phyloP scores from a whole-genome alignment of 2,113 vertebrate genomes.

The Austrofundulus limnaeus region DNA sequence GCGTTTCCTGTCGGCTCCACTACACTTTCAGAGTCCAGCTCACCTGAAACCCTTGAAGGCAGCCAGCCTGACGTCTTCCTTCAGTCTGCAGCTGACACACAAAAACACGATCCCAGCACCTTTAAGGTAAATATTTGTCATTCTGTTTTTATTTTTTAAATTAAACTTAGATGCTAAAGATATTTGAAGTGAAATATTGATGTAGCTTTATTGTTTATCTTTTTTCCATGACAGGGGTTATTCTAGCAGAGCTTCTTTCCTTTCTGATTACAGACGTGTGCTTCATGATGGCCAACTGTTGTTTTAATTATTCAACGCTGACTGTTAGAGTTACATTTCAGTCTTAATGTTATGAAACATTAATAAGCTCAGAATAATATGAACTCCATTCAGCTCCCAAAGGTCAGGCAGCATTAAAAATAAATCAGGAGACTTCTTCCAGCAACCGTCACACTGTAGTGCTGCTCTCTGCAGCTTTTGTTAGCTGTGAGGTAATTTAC shows the following conservation, averaged over 20 bases:
- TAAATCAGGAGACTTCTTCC: slow-evolving; percentile 57
- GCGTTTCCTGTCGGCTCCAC: slow-evolving; percentile 28
- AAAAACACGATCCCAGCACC: slow-evolving; percentile 25
- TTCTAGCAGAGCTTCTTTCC: slow-evolving; percentile 19
- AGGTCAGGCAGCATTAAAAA: slow-evolving; percentile 66
- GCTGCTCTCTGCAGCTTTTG: slow-evolving; percentile 45
- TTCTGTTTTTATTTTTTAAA: neutral
- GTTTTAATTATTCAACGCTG: slow-evolving; percentile 72
- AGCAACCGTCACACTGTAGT: slow-evolving; percentile 46
- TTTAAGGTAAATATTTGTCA: slow-evolving; percentile 54
- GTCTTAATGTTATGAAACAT: slow-evolving; percentile 70
- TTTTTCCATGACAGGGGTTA: neutral
- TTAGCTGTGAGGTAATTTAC: slow-evolving; percentile 54
- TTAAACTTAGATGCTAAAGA: no score
- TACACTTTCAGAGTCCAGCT: neutral
- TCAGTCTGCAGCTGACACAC: slow-evolving; percentile 17
- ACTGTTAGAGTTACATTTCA: slow-evolving; percentile 64
- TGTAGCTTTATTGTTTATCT: slow-evolving; percentile 21
- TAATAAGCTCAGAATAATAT: slow-evolving; percentile 69
- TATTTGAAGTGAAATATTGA: slow-evolving; percentile 40
- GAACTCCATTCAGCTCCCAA: slow-evolving; percentile 56
- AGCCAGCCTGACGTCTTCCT: slow-evolving; percentile 17
- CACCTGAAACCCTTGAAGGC: slow-evolving; percentile 18
- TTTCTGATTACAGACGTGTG: slow-evolving; percentile 31
- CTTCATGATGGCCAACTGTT: slow-evolving; percentile 29